A percentile compares a stretch with the other conserved stretches of the same genome.
Evolutionary conservation across 2,113 vertebrate species (phyloP).

Genomic region (Semicossyphus pulcher): DNA sequence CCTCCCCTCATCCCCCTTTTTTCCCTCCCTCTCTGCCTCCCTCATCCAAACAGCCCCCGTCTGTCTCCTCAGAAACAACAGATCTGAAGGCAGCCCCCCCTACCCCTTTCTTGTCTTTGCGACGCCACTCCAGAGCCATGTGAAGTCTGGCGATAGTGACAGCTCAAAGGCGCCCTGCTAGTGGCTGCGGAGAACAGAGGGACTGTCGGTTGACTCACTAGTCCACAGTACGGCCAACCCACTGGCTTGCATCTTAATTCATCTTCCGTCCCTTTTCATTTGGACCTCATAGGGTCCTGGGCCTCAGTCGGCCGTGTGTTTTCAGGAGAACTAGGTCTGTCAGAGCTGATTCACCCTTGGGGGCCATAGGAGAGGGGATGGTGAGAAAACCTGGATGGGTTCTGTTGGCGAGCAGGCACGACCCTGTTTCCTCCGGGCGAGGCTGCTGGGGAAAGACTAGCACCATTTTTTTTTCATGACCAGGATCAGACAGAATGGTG

Average conservation of each 20-base stretch:
- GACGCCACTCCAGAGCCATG: slow-evolving; percentile 52
- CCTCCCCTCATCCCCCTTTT: slow-evolving; percentile 14
- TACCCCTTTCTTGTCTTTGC: slow-evolving; percentile 62
- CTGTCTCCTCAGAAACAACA: slow-evolving; percentile 54
- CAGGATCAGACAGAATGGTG: not conserved
- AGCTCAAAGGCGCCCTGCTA: slow-evolving; percentile 70
- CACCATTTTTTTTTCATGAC: no score
- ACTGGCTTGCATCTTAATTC: slow-evolving; percentile 44
- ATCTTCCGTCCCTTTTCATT: slow-evolving; percentile 33
- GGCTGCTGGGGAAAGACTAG: slow-evolving; percentile 47
- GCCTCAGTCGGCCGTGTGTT: slow-evolving; percentile 13
- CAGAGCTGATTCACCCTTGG: slow-evolving; percentile 41
- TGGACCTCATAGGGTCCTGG: slow-evolving; percentile 12
- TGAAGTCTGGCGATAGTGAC: slow-evolving; percentile 72
- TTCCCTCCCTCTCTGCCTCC: slow-evolving; percentile 22
- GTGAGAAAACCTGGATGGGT: slow-evolving; percentile 27
- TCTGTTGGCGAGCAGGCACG: slow-evolving; percentile 40
- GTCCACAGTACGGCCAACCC: slow-evolving; percentile 37
- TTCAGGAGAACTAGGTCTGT: slow-evolving; percentile 46
- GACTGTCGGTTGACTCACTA: slow-evolving; percentile 33
- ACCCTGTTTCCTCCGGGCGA: slow-evolving; percentile 49
- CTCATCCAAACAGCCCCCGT: slow-evolving; percentile 42
- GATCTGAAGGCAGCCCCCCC: slow-evolving; percentile 52
- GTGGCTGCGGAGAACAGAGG: slow-evolving; percentile 52
- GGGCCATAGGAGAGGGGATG: slow-evolving; percentile 19